A percentile compares a stretch with the other conserved stretches of the same genome.
Conservation (phyloP, 1,140 invertebrate species). For the Reticulitermes speratus region DNA sequence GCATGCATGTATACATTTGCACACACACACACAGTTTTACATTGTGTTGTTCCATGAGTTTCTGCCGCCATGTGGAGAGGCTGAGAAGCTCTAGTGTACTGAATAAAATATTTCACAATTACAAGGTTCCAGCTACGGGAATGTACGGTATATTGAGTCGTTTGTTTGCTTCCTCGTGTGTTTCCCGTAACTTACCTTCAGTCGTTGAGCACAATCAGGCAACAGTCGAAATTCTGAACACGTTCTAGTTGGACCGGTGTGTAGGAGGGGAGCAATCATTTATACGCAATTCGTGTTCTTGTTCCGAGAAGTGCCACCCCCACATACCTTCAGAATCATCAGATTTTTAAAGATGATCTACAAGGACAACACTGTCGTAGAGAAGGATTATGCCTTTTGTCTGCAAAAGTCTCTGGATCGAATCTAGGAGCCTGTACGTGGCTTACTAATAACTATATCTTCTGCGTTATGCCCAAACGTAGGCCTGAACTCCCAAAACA, state of each 20-base stretch:
- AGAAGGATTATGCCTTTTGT: too few species aligned
- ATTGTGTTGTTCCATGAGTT: background rate
- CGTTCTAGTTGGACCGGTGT: background rate
- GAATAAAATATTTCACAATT: conserved; percentile 1
- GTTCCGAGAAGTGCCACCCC: background rate
- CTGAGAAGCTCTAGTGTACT: background rate
- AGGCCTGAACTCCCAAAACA: too few species aligned
- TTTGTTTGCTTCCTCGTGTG: background rate
- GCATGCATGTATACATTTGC: too few species aligned
- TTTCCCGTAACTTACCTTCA: background rate
- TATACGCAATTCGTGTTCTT: background rate
- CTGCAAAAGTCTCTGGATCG: too few species aligned
- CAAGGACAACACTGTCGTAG: too few species aligned
- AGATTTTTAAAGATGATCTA: background rate
- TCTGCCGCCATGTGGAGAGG: too few species aligned
- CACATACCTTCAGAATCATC: background rate
- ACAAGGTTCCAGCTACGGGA: background rate
- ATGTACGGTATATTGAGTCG: background rate
- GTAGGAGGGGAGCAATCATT: background rate
- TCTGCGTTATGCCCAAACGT: too few species aligned
- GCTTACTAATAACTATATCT: too few species aligned
- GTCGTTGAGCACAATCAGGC: conserved; percentile 7
- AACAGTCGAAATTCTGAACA: background rate
- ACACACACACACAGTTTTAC: background rate
- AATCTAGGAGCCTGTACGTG: too few species aligned